Evolutionary conservation across 35 echinoderm and acorn worm genomes (phyloP), one percentile per base, ranked within the genome.

Genomic region (Ptychodera flava): DNA sequence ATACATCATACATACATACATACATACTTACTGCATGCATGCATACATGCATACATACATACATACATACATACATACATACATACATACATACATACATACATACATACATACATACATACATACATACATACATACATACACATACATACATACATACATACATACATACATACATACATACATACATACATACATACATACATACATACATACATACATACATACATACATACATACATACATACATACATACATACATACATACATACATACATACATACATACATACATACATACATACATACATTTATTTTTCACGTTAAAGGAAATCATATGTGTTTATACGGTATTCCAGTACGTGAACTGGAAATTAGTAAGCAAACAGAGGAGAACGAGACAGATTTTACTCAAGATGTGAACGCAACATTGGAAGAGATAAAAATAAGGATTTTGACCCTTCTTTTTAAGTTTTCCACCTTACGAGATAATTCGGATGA

Each of bases 241-340:
- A 64, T 64, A 64, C 45, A 64, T 64, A 64, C 45, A 64, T 64
- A 64, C 45, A 64, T 64, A 64, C 45, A 64, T 64, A 64, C 45
- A 64, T 64, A 64, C 22, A 12, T 22, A 6, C 6, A 64, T 22
- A 64, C 45, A 64, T 22, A 64, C 45, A 22, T 22, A 64, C 82
- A 84, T 34, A 84, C 82, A 84, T 84, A 84, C 82, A 84, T 34
- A 84, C 82, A 84, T 84, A 84, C 82, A 84, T 84, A 84, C 82
- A 84, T 84, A 84, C 82, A 84, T 84, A 84, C 82, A 84, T 84
- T 33, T 34, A 84, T 84, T n/a, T n/a, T n/a, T n/a, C n/a, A n/a
- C n/a, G n/a, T n/a, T n/a, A n/a, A n/a, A n/a, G n/a, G n/a, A n/a
- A n/a, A n/a, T n/a, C n/a, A n/a, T n/a, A n/a, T n/a, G n/a, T n/a